A percentile compares a stretch with the other conserved stretches of the same genome.
These are phyloP conservation scores for Aradus depressus DNA, from an alignment of 2,888 invertebrate genomes.

Conservation along the genomic window DNA sequence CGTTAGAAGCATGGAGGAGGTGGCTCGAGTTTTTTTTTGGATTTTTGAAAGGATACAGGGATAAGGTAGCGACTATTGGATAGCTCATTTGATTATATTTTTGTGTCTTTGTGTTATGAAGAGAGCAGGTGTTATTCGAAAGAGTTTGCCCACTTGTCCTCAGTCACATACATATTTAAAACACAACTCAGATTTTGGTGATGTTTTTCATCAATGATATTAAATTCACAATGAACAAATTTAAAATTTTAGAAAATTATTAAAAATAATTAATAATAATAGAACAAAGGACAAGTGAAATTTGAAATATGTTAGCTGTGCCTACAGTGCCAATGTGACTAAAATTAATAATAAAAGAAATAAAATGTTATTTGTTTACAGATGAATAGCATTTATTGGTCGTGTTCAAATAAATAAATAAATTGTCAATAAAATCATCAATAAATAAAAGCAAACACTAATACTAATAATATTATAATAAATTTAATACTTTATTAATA, in stretches of 20 bases:
- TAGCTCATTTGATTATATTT: slow-evolving; percentile 1
- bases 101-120: slow-evolving; percentile 14
- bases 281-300: slow-evolving; percentile 1
- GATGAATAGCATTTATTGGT: slow-evolving; percentile 15
- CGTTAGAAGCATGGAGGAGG: slow-evolving; percentile 11
- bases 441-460: too few species aligned
- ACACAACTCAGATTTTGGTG: neutral
- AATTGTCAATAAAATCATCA: neutral
- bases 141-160: neutral
- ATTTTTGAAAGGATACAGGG: slow-evolving; percentile 5
- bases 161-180: neutral
- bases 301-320: slow-evolving; percentile 7
- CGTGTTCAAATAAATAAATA: slow-evolving; percentile 5
- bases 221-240: neutral
- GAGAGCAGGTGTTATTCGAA: neutral
- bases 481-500: slow-evolving; percentile 1
- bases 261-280: neutral
- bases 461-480: too few species aligned
- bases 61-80: too few species aligned
- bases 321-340: slow-evolving; percentile 11
- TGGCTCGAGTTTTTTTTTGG: too few species aligned
- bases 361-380: slow-evolving; percentile 13
- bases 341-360: slow-evolving; percentile 11
- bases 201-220: neutral
- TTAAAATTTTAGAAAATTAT: neutral